These are phyloP conservation scores for Trissolcus brochymenae DNA, from an alignment of 2,888 invertebrate genomes.

Conservation along the genomic window DNA sequence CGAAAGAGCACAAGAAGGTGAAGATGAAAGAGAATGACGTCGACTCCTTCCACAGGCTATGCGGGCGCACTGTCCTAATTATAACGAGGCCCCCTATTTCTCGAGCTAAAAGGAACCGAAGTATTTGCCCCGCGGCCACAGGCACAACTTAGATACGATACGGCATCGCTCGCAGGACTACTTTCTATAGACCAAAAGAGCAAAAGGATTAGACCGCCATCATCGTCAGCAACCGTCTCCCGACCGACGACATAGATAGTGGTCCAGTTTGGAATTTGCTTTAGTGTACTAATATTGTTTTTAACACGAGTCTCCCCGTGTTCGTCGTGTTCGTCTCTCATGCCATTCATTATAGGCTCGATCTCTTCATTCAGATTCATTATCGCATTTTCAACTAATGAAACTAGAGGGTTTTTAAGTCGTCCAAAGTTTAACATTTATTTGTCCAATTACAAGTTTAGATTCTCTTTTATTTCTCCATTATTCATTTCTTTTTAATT, in stretches of 20 bases:
- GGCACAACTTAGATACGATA: conserved; percentile 60
- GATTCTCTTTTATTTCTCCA: too few relatives aligned
- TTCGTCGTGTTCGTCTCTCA: neutral
- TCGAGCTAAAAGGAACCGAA: conserved; percentile 71
- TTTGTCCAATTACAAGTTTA: too few relatives aligned
- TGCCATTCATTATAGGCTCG: neutral
- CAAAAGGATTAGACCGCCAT: conserved; percentile 60
- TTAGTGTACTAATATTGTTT: conserved; percentile 30
- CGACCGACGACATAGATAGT: conserved; percentile 46
- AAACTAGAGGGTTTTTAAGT: too few relatives aligned
- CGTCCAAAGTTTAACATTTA: too few relatives aligned
- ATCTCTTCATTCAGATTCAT: conserved; percentile 2
- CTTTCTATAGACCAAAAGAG: conserved; percentile 58
- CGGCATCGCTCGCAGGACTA: conserved; percentile 61
- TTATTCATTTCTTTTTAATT: too few relatives aligned
- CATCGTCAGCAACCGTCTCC: conserved; percentile 58
- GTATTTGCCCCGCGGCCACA: conserved; percentile 69
- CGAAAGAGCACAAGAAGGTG: conserved; percentile 57
- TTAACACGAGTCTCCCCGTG: conserved; percentile 7
- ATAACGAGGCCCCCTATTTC: conserved; percentile 73
- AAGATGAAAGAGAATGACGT: conserved; percentile 58
- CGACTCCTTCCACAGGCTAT: conserved; percentile 66
- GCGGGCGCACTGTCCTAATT: conserved; percentile 77
- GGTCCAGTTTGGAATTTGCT: conserved; percentile 35
- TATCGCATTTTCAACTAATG: neutral